Evolutionary conservation across 2,113 vertebrate genomes (phyloP).

Genomic region (Limanda limanda): DNA sequence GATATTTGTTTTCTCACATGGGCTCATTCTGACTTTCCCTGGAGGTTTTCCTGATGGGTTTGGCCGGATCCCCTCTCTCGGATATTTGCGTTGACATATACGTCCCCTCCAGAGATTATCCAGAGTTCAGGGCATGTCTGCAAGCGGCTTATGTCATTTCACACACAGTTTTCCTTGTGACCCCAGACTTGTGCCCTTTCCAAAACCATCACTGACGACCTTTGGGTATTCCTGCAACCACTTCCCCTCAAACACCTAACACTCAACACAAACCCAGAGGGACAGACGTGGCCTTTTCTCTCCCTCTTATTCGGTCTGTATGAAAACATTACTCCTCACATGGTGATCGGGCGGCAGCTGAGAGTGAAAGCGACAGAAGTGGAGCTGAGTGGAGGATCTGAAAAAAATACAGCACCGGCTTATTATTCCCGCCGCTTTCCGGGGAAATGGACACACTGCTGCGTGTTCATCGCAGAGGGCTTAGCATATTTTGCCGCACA

Average conservation of each 20-base stretch:
- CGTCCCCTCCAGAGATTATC: too few species aligned
- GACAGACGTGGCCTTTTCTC: slow-evolving; percentile 33
- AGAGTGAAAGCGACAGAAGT: slow-evolving; percentile 21
- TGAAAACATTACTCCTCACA: slow-evolving; percentile 27
- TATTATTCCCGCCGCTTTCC: slow-evolving; percentile 19
- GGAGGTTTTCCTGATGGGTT: too few species aligned
- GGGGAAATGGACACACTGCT: background rate
- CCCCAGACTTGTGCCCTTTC: slow-evolving; percentile 11
- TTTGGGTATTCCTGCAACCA: background rate
- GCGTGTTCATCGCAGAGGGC: slow-evolving; percentile 16
- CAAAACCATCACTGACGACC: slow-evolving; percentile 11
- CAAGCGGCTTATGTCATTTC: background rate
- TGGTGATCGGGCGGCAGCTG: slow-evolving; percentile 30
- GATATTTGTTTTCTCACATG: too few species aligned
- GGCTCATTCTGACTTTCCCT: too few species aligned
- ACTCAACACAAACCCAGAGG: slow-evolving; percentile 19
- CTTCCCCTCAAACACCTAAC: background rate
- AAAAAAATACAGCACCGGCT: background rate
- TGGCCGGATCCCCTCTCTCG: too few species aligned
- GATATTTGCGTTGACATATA: too few species aligned
- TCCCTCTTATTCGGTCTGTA: slow-evolving; percentile 24
- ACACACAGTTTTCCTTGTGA: slow-evolving; percentile 8
- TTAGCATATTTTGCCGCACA: slow-evolving; percentile 32
- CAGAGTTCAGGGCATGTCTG: too few species aligned
- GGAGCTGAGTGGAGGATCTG: slow-evolving; percentile 12